These are phyloP conservation scores for Hetaerina americana DNA, from an alignment of 1,140 invertebrate genomes.

Conservation along the genomic window DNA sequence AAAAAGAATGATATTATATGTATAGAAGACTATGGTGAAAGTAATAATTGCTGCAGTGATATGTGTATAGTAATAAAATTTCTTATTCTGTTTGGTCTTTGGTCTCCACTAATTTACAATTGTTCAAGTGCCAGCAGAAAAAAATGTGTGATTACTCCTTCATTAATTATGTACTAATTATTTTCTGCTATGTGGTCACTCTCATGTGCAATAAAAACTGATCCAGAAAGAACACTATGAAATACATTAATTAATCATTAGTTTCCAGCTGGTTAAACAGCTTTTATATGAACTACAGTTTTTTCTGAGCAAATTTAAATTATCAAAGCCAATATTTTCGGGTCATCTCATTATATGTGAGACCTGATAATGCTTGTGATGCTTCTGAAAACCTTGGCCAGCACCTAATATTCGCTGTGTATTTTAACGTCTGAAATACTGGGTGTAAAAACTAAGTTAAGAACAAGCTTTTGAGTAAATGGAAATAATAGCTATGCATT, in stretches of 20 bases:
- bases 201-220: background rate
- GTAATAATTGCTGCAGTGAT: background rate
- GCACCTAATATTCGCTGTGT: no score
- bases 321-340: no score
- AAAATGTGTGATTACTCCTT: background rate
- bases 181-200: background rate
- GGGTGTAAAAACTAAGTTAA: no score
- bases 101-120: background rate
- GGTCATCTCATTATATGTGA: no score
- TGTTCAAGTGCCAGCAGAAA: background rate
- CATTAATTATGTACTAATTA: background rate
- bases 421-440: no score
- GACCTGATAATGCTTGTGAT: no score
- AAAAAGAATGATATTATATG: background rate
- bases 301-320: no score
- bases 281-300: background rate
- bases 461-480: no score
- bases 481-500: no score
- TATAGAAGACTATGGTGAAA: background rate
- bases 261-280: background rate
- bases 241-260: background rate
- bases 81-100: background rate
- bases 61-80: background rate
- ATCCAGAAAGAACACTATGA: background rate
- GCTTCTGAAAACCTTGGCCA: no score